Evolutionary conservation across 1,140 invertebrate genomes (phyloP).

Genomic region (Pseudomyrmex gracilis): DNA sequence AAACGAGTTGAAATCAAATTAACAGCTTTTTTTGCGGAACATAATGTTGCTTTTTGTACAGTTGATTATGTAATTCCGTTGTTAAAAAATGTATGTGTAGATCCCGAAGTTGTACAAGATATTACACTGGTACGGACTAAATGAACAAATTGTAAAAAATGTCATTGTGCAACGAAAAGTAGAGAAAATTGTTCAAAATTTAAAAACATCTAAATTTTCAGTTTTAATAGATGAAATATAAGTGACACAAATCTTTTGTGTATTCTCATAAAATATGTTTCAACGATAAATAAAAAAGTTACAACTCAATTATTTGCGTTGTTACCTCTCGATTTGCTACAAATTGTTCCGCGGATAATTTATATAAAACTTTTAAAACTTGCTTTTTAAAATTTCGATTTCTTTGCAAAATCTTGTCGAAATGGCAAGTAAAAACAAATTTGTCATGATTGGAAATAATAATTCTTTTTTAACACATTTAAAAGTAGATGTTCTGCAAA

Average conservation of each 20-base stretch:
- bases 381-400: constrained; percentile 4
- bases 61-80: neutral
- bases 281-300: neutral
- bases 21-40: neutral
- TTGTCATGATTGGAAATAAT: no score
- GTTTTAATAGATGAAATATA: no score
- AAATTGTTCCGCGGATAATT: neutral
- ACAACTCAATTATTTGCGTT: constrained; percentile 6
- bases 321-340: neutral
- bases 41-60: neutral
- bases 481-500: neutral
- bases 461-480: no score
- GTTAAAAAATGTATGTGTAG: neutral
- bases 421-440: no score
- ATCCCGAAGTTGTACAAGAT: neutral
- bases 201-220: no score
- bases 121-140: neutral
- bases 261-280: neutral
- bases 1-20: neutral
- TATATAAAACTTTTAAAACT: neutral
- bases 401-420: neutral
- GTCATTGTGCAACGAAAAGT: neutral
- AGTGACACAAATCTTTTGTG: neutral
- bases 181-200: no score
- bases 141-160: neutral